Base-by-base conservation (phyloP, 2,888 invertebrate species). In the Morpho deidamia region DNA sequence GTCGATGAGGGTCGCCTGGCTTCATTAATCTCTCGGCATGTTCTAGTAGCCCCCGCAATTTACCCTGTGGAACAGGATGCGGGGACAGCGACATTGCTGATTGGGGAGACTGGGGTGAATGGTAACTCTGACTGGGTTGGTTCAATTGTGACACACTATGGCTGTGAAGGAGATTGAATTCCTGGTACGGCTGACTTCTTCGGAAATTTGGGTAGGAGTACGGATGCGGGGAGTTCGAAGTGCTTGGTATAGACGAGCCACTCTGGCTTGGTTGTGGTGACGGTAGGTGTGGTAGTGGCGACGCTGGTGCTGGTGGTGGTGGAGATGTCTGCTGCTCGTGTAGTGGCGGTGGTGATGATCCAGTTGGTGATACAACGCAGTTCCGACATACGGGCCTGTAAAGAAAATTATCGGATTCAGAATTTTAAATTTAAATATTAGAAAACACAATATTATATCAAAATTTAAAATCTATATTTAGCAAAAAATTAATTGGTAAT, bases 331-430 rank as follows among this genome's bases (percentile, higher is more conserved):
- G 70, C 55, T 72, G 76, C 68, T 83, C 82, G 66, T 81, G 82
- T 1, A 81, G 77, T 1, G 83, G 87, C 3, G 86, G 88, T 0
- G 87, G 84, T 1, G 87, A 83, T 7, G 88, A 85, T 0, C 88
- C 76, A 32, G 91, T 90, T 52, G 87, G 90, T 43, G 91, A 88
- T 35, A 91, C 88, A 81, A 94, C 94, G 91, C 95, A 95, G 90
- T 95, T 95, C 59, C 95, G 92, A 89, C 95, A 95, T 75, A 95
- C 94, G 68, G 95, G 95, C 76, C 95, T 95, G 92, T 67, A 78
- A 83, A 74, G 60, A 70, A 65, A 59, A 37, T 23, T 23, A 23
- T 1, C 23, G 4, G 23, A 23, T 23, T 23, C 2, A 23, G 23
- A 5, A 23, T 23, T 23, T 23, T 5, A 23, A 23, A 23, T 23